Evolutionary conservation across 2,888 invertebrate genomes (phyloP).

Genomic region (Ariolimax columbianus): DNA sequence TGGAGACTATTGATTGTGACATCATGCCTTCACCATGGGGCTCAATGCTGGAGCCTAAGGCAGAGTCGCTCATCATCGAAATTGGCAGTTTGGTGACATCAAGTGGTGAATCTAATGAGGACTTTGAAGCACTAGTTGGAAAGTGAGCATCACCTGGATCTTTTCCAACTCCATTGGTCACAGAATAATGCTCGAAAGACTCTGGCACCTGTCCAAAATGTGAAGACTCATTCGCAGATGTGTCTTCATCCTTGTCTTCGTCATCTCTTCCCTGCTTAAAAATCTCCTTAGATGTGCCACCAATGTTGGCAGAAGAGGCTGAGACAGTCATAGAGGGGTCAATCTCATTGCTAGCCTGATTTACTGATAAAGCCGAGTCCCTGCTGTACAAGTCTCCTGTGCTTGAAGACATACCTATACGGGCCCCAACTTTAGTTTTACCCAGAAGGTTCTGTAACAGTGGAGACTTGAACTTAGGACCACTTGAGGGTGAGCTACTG

Average conservation of each 20-base stretch:
- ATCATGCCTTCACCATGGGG: constrained; percentile 45
- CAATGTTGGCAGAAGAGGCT: background rate
- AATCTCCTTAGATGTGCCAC: constrained; percentile 47
- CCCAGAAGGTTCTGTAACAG: constrained; percentile 73
- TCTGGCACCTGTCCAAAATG: constrained; percentile 2
- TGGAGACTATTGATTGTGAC: constrained; percentile 47
- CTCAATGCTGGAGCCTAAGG: constrained; percentile 51
- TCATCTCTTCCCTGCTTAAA: constrained; percentile 49
- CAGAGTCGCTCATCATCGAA: constrained; percentile 48
- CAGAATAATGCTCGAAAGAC: constrained; percentile 26
- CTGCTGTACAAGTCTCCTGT: constrained; percentile 46
- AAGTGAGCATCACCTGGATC: constrained; percentile 34
- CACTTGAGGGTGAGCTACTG: constrained; percentile 57
- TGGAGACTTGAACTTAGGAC: constrained; percentile 74
- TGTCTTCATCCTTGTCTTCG: constrained; percentile 57
- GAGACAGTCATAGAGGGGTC: constrained; percentile 33
- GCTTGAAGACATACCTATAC: constrained; percentile 55
- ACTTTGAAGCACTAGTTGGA: constrained; percentile 21
- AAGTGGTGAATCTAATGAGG: constrained; percentile 33
- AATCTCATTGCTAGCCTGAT: constrained; percentile 1
- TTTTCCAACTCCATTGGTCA: constrained; percentile 45
- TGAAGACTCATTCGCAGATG: constrained; percentile 27
- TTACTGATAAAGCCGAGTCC: constrained; percentile 13
- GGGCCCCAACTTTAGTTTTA: constrained; percentile 66
- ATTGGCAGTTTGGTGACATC: constrained; percentile 13